These are phyloP conservation scores for Stomatorhinus ivindoensis DNA, from an alignment of 2,113 vertebrate genomes.

Conservation along the genomic window DNA sequence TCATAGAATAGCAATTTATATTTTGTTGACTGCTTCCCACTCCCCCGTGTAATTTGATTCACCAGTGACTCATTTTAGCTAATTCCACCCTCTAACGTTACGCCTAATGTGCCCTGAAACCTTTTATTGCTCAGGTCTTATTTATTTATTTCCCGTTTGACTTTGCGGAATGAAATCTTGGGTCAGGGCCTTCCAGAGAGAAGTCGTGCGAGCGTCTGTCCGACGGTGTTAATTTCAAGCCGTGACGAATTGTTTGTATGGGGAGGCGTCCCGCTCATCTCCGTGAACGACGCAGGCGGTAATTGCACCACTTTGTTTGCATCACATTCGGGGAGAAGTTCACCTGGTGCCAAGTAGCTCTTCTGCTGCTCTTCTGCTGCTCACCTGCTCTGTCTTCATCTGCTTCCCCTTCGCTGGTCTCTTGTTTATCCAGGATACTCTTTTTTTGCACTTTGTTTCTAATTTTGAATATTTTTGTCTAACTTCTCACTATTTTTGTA, in stretches of 20 bases:
- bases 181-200: background rate
- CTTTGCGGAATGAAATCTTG: constrained; percentile 17
- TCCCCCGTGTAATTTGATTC: constrained; percentile 53
- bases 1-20: constrained; percentile 58
- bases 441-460: background rate
- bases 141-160: background rate
- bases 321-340: background rate
- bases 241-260: background rate
- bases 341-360: background rate
- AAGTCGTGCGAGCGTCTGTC: background rate
- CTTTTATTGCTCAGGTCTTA: constrained; percentile 49
- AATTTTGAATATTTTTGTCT: background rate
- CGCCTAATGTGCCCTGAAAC: constrained; percentile 58
- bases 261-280: too few species aligned
- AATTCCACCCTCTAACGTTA: constrained; percentile 57
- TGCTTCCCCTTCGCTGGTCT: background rate
- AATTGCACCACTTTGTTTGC: too few species aligned
- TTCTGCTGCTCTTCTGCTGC: background rate
- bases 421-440: background rate
- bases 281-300: background rate
- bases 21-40: constrained; percentile 55
- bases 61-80: constrained; percentile 50
- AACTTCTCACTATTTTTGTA: background rate
- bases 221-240: background rate
- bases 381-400: background rate